These are phyloP conservation scores for Copidosoma floridanum DNA, from an alignment of 1,140 invertebrate genomes.

Conservation along the genomic window DNA sequence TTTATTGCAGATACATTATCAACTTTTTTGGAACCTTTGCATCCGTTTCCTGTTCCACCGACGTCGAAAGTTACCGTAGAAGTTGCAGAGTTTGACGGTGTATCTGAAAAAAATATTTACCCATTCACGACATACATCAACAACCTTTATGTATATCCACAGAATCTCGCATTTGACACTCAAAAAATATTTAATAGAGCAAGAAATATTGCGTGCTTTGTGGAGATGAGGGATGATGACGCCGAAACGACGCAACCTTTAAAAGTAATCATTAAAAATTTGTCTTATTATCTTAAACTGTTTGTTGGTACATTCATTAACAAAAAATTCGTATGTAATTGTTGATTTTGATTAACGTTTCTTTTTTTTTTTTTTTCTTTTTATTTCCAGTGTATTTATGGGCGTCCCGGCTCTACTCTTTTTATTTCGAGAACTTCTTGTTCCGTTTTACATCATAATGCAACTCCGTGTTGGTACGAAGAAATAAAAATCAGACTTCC, in stretches of 20 bases:
- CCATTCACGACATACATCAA: slow-evolving; percentile 82
- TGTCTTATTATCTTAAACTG: slow-evolving; percentile 1
- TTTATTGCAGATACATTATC: slow-evolving; percentile 71
- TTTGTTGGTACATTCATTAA: slow-evolving; percentile 1
- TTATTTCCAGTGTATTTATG: no score
- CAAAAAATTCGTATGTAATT: background rate
- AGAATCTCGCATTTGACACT: slow-evolving; percentile 83
- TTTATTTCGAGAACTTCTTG: slow-evolving; percentile 67
- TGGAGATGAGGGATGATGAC: slow-evolving; percentile 83
- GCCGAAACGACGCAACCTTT: slow-evolving; percentile 67
- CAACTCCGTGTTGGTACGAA: slow-evolving; percentile 79
- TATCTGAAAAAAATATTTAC: slow-evolving; percentile 68
- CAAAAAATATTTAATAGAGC: slow-evolving; percentile 86
- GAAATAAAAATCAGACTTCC: slow-evolving; percentile 87
- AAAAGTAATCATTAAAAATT: slow-evolving; percentile 57
- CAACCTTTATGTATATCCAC: slow-evolving; percentile 88
- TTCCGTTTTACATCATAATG: slow-evolving; percentile 77
- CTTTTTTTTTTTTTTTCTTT: slow-evolving; percentile 63
- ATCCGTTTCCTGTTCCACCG: slow-evolving; percentile 79
- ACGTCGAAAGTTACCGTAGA: slow-evolving; percentile 73
- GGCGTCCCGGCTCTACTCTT: slow-evolving; percentile 64
- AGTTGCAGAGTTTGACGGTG: slow-evolving; percentile 76
- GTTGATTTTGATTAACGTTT: slow-evolving; percentile 1
- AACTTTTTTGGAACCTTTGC: slow-evolving; percentile 73
- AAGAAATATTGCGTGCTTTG: slow-evolving; percentile 84